Base-by-base conservation (phyloP, 2,797 vertebrate genomes). In the Decapterus maruadsi region DNA sequence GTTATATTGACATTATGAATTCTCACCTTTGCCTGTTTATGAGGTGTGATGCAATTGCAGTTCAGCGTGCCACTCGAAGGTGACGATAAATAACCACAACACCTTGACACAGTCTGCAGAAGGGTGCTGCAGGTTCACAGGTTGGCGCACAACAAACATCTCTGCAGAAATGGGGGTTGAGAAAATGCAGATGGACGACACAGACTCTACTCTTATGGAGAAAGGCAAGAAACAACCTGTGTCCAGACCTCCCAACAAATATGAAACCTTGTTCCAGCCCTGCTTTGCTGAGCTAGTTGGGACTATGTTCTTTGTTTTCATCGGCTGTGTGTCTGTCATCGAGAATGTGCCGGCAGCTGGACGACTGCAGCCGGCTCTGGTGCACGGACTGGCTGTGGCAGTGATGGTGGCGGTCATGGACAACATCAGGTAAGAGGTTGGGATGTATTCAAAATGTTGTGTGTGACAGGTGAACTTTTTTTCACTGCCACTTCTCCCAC, bases 211-310 rank as follows among this genome's bases (percentile, higher is more conserved):
- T 26, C 66, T 90, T 2, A 80, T 91, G 82, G 67, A 86, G 31
- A 85, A 78, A 22, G 70, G 48, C 13, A 68, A 60, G 51, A 89
- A 88, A 38, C 9, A 58, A 0, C 14, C 55, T 0, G 11, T 7
- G n/a, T n/a, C 75, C 1, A 75, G 14, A 59, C 50, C 67, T 22
- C 70, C 29, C 14, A 90, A 70, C 85, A 92, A 38, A 17, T 97
- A 75, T 0, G 96, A 98, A 86, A 85, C 0, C 0, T 22, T 94
- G 1, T 1, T 94, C 9, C 97, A 97, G 93, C 97, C 97, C 0
- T 98, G 97, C 36, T 6, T 96, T 74, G 97, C 94, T 0, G 97
- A 99, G 86, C 72, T 97, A 3, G 59, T 99, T 76, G 98, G 97
- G 54, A 96, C 91, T 0, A 80, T 92, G 43, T 93, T 98, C 89